phyloP scores from a whole-genome alignment of 2,888 invertebrate species.

The Phytoseiulus persimilis region DNA sequence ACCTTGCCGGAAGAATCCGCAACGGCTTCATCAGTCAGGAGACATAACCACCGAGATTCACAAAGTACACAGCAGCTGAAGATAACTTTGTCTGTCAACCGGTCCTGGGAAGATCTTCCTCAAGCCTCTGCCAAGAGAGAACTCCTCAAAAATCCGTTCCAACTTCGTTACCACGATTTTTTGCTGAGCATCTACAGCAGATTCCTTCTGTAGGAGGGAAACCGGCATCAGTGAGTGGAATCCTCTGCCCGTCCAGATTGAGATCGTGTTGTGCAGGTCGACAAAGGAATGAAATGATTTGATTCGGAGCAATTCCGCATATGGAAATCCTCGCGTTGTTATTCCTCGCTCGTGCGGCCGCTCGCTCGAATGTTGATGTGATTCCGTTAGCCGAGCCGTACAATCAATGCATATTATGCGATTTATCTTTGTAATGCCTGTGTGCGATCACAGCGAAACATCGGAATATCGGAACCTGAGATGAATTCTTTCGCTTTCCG shows the following conservation, averaged over 20 bases:
- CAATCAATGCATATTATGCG: neutral
- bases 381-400: neutral
- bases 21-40: neutral
- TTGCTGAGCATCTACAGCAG: neutral
- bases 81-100: neutral
- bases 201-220: neutral
- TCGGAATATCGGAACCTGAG: neutral
- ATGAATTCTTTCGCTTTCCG: neutral
- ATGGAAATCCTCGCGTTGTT: neutral
- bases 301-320: slow-evolving; percentile 5
- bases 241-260: neutral
- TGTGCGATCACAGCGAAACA: neutral
- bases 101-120: neutral
- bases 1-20: neutral
- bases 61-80: neutral
- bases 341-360: neutral
- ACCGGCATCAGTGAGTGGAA: neutral
- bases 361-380: neutral
- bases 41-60: neutral
- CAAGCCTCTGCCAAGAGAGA: neutral
- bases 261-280: neutral
- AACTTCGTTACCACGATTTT: neutral
- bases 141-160: neutral
- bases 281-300: neutral
- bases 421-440: neutral